These are phyloP conservation scores for Polymixis flavicincta DNA, from an alignment of 2,888 invertebrate genomes.

Conservation along the genomic window DNA sequence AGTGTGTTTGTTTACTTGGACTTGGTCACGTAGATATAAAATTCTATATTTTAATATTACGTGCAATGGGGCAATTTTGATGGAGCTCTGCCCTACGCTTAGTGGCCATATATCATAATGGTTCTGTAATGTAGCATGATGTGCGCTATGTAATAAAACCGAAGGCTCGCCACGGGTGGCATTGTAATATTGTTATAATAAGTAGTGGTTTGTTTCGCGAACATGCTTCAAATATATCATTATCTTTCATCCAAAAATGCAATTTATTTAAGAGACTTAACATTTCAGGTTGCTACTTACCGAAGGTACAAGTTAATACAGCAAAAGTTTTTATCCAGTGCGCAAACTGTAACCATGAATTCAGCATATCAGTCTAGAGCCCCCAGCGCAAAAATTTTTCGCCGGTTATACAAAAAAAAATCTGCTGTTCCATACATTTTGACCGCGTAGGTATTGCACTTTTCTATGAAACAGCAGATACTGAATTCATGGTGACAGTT, in stretches of 20 bases:
- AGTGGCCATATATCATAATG: conserved; percentile 55
- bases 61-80: conserved; percentile 59
- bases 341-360: too few relatives aligned
- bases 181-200: conserved; percentile 51
- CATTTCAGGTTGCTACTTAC: conserved; percentile 4
- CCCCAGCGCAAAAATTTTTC: too few relatives aligned
- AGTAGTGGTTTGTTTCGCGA: conserved; percentile 20
- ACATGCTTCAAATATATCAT: conserved; percentile 12
- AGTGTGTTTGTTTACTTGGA: conserved; percentile 31
- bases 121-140: conserved; percentile 50
- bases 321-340: too few relatives aligned
- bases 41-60: conserved; percentile 48
- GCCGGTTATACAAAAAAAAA: too few relatives aligned
- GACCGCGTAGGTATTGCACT: too few relatives aligned
- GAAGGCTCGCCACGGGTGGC: conserved; percentile 50
- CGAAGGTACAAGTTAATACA: conserved; percentile 4
- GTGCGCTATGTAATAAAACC: conserved; percentile 45
- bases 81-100: conserved; percentile 45
- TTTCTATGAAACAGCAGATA: too few relatives aligned
- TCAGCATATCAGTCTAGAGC: too few relatives aligned
- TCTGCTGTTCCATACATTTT: too few relatives aligned
- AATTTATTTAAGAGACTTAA: neutral
- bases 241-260: neutral
- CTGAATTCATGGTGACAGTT: too few relatives aligned
- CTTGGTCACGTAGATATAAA: conserved; percentile 18